These are phyloP conservation scores for Astur gentilis DNA, from an alignment of 2,113 vertebrate genomes.

Conservation along the genomic window DNA sequence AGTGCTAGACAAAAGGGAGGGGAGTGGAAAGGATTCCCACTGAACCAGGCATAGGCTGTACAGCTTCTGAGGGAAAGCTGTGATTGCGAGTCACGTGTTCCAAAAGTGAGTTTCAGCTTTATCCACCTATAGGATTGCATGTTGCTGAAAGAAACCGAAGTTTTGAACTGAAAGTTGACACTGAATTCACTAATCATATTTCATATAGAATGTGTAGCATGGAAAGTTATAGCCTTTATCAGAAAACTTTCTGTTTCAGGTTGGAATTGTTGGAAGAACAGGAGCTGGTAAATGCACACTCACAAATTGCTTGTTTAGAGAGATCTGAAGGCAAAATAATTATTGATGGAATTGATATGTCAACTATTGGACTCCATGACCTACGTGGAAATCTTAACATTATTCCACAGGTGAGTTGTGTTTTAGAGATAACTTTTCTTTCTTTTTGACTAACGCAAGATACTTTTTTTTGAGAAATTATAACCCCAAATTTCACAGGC, in stretches of 20 bases:
- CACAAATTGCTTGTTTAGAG: constrained; percentile 68
- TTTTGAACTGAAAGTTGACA: neutral
- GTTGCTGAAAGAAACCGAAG: neutral
- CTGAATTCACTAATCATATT: neutral
- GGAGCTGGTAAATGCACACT: constrained; percentile 66
- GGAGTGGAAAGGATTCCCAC: neutral
- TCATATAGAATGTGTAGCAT: neutral
- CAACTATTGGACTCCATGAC: constrained; percentile 66
- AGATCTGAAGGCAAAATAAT: constrained; percentile 63
- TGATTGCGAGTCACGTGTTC: neutral
- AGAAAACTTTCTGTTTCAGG: constrained; percentile 25
- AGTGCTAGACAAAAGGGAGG: neutral
- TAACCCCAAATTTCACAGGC: neutral
- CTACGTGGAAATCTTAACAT: constrained; percentile 63
- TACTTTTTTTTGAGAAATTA: neutral
- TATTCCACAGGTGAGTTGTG: constrained; percentile 63
- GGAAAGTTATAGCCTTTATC: neutral
- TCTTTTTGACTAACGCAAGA: neutral
- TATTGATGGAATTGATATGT: constrained; percentile 68
- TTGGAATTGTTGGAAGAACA: constrained; percentile 68
- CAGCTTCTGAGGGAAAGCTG: neutral
- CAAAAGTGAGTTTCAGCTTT: neutral
- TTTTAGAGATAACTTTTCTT: neutral
- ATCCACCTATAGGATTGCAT: neutral
- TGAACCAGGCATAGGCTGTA: neutral